A percentile compares a stretch with the other conserved stretches of the same genome.
phyloP scores from a whole-genome alignment of 2,888 invertebrate genomes.

The Limnephilus auricula region DNA sequence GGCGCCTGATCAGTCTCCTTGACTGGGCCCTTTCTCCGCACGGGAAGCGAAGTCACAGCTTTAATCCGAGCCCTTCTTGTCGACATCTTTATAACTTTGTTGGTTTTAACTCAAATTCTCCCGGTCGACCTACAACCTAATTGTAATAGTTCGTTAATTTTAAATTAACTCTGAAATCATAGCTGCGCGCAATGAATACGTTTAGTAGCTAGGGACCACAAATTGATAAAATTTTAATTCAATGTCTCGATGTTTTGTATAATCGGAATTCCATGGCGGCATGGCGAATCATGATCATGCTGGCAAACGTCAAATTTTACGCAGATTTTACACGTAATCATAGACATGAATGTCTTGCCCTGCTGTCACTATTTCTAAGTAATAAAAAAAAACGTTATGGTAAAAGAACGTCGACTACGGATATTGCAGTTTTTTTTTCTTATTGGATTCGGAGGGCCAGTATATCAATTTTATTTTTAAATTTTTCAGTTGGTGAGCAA shows the following conservation, averaged over 20 bases:
- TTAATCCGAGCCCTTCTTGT: constrained; percentile 85
- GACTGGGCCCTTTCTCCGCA: constrained; percentile 71
- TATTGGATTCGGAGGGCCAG: no score
- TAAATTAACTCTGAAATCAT: not conserved
- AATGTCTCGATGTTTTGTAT: not conserved
- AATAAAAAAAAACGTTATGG: not conserved
- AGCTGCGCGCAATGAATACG: not conserved
- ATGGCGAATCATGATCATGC: not conserved
- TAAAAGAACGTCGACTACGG: not conserved
- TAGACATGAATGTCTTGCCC: not conserved
- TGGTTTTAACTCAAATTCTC: not conserved
- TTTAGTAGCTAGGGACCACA: not conserved
- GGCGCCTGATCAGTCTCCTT: constrained; percentile 54
- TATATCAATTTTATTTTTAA: no score
- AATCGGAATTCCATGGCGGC: not conserved
- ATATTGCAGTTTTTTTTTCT: not conserved
- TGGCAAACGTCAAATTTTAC: not conserved
- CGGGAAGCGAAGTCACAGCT: constrained; percentile 83
- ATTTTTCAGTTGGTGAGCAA: no score
- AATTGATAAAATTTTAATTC: not conserved
- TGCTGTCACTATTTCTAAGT: not conserved
- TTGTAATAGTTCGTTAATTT: not conserved
- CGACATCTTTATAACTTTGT: constrained; percentile 74
- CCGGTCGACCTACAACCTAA: not conserved
- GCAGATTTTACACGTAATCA: not conserved